Conservation (phyloP, 2,888 invertebrate genomes). For the Phyllotreta striolata region DNA sequence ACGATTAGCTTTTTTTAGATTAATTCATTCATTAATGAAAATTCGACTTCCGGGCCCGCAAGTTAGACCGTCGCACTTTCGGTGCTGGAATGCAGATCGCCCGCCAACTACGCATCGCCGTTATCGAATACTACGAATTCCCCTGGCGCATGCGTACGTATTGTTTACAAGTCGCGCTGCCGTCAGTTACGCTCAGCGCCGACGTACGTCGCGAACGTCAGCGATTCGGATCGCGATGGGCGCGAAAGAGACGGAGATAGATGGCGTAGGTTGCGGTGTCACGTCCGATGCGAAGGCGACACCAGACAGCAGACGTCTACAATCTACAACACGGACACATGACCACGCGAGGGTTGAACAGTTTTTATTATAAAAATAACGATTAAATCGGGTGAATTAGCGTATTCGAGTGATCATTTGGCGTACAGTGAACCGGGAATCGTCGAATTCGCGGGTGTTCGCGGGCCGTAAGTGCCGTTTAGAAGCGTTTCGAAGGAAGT, state of each 20-base stretch:
- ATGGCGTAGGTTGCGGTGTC: slow-evolving; percentile 24
- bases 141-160: slow-evolving; percentile 60
- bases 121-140: slow-evolving; percentile 59
- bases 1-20: too few species aligned
- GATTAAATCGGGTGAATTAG: slow-evolving; percentile 15
- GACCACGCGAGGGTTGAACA: slow-evolving; percentile 48
- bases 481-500: slow-evolving; percentile 31
- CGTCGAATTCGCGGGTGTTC: slow-evolving; percentile 7
- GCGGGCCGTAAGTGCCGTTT: slow-evolving; percentile 18
- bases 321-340: slow-evolving; percentile 47
- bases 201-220: slow-evolving; percentile 29
- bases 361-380: slow-evolving; percentile 26
- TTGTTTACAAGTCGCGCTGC: slow-evolving; percentile 60
- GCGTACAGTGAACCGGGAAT: slow-evolving; percentile 1
- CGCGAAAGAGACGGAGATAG: slow-evolving; percentile 33
- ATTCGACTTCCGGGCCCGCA: slow-evolving; percentile 4
- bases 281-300: slow-evolving; percentile 32
- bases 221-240: not conserved
- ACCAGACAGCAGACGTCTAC: slow-evolving; percentile 53
- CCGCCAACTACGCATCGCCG: slow-evolving; percentile 42
- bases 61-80: slow-evolving; percentile 13
- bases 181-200: slow-evolving; percentile 27
- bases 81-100: slow-evolving; percentile 33
- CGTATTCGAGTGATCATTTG: slow-evolving; percentile 14
- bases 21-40: too few species aligned